Conservation (phyloP, 2,888 invertebrate genomes). For the Aleiodes leptofemur region DNA sequence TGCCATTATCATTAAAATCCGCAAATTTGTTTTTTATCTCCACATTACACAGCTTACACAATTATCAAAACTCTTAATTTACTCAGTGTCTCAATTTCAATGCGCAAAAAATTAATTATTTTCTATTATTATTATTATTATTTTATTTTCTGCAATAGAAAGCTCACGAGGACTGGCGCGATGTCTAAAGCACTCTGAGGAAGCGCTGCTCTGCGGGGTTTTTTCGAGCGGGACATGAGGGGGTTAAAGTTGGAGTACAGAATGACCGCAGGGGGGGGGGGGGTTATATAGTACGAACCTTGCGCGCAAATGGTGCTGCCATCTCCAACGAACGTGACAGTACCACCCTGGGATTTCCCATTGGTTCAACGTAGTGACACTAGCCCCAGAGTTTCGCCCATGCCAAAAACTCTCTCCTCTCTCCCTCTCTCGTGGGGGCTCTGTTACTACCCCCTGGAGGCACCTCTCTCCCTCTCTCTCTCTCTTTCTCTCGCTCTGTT, state of each 20-base stretch:
- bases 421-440: too few species aligned
- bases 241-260: not conserved
- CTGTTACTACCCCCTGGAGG: not conserved
- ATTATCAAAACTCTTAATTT: not conserved
- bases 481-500: not conserved
- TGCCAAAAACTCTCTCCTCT: too few species aligned
- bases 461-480: constrained; percentile 1
- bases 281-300: constrained; percentile 13
- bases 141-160: not conserved
- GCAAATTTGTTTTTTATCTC: not conserved
- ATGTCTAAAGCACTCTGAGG: constrained; percentile 18
- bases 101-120: too few species aligned
- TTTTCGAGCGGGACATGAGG: not conserved
- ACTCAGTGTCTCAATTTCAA: too few species aligned
- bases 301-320: constrained; percentile 11
- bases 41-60: not conserved
- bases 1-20: not conserved
- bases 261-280: constrained; percentile 13
- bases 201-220: constrained; percentile 26
- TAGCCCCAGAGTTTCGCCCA: not conserved
- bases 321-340: constrained; percentile 1
- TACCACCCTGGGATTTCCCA: not conserved
- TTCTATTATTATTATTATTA: too few species aligned
- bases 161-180: constrained; percentile 11
- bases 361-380: constrained; percentile 17